Conservation (phyloP, 2,113 vertebrate species). For the Colossoma macropomum region DNA sequence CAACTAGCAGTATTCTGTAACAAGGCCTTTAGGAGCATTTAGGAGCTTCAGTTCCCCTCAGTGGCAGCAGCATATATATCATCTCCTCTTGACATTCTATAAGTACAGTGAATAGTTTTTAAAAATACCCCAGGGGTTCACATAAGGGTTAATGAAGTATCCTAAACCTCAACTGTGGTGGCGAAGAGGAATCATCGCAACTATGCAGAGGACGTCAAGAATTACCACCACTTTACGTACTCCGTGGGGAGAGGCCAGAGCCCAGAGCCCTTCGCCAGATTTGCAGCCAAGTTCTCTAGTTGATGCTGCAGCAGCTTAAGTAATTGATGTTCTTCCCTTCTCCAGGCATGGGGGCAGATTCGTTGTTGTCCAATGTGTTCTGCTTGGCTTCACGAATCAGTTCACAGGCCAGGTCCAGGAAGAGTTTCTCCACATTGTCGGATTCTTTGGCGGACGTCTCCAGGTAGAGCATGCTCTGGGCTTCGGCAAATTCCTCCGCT, state of each 20-base stretch:
- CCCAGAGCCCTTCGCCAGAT: slow-evolving; percentile 26
- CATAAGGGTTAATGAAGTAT: slow-evolving; percentile 31
- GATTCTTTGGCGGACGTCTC: slow-evolving; percentile 98
- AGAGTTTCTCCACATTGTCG: slow-evolving; percentile 98
- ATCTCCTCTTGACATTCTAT: slow-evolving; percentile 53
- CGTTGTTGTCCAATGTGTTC: slow-evolving; percentile 96
- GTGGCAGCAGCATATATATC: slow-evolving; percentile 58
- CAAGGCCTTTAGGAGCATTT: slow-evolving; percentile 12
- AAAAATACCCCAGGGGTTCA: slow-evolving; percentile 31
- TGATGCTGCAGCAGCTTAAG: slow-evolving; percentile 98
- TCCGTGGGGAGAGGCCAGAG: slow-evolving; percentile 7
- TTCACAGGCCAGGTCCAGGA: slow-evolving; percentile 95
- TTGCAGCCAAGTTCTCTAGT: slow-evolving; percentile 70
- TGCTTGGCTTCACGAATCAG: slow-evolving; percentile 95
- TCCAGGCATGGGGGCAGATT: slow-evolving; percentile 91
- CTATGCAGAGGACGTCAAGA: background rate
- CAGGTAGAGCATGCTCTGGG: slow-evolving; percentile 97
- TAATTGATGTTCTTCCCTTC: slow-evolving; percentile 98
- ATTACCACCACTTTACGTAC: slow-evolving; percentile 37
- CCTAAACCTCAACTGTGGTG: slow-evolving; percentile 36
- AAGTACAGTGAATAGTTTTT: slow-evolving; percentile 59
- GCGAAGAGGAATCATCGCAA: slow-evolving; percentile 23
- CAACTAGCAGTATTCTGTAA: slow-evolving; percentile 21
- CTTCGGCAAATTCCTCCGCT: slow-evolving; percentile 93
- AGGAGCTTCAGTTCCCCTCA: slow-evolving; percentile 48